Base-by-base conservation (phyloP, 2,888 invertebrate genomes). In the Lithophane leautieri region DNA sequence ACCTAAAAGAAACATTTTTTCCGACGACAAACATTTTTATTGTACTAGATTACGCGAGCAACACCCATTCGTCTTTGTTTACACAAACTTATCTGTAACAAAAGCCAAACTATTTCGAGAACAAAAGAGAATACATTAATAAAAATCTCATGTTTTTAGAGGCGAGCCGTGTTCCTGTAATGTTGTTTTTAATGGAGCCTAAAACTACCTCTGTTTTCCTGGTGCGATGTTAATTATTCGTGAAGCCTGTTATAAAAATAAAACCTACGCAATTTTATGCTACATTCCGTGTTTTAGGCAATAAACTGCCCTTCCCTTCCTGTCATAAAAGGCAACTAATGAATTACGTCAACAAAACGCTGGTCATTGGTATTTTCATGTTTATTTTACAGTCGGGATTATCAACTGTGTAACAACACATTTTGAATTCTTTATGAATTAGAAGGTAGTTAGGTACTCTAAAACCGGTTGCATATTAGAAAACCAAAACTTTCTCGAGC, bases 121-220 rank as follows among this genome's bases (percentile, higher is more conserved):
- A 86, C 88, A 86, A 88, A 82, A 86, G 80, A n/a, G 78, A 84
- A 84, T 86, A 88, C 85, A 79, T 88, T 88, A 81, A 79, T 78
- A 88, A 88, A 86, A 87, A 78, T 80, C 77, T 78, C 70, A 65
- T 78, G 74, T 75, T 79, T 78, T 87, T 87, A 56, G 52, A 70
- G 62, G 56, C 66, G 34, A 67, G 62, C 73, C 75, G 76, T 69
- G 73, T 63, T 34, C 34, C 19, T 65, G 56, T 86, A 79, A 86
- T 83, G 75, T 70, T 78, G 60, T 65, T 34, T 83, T 74, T 86
- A 83, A 83, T 86, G 83, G 74, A 70, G 60, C 34, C 63, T 73
- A n/a, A 71, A 83, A 79, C 28, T 60, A 25, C 12, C 42, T 62
- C 73, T 22, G 60, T 78, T 71, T 86, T 82, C 65, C 47, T 74